Evolutionary conservation across 2,797 vertebrate species (phyloP), one percentile per base, ranked within the genome.

Genomic region (Prunella strophiata): DNA sequence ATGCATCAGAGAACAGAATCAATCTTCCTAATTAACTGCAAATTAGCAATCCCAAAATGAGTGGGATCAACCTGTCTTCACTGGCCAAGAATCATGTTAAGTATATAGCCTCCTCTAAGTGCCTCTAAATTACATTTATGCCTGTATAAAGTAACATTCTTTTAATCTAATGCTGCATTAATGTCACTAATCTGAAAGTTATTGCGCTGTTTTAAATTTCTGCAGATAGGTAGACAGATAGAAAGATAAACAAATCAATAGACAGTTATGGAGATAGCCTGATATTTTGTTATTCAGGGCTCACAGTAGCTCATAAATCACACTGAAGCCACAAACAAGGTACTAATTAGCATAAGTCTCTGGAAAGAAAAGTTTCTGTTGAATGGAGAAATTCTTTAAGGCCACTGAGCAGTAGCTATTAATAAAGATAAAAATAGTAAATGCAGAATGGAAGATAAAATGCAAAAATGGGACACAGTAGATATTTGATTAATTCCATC

Each of bases 11-110:
- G 96, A 96, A 98, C 98, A 99, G 98, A 98, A 98, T 99, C 98
- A 98, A 99, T 99, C 99, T 98, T 98, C 98, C 98, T 99, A 99
- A 99, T 99, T 99, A 99, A 99, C 98, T 98, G 98, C 98, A 99
- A 99, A 99, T 99, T 99, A 99, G 98, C 96, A 97, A 98, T 98
- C 98, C 98, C 98, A 99, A 99, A 99, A 99, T 98, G 98, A 99
- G 98, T 98, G 98, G 98, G 98, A 98, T 98, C 98, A 98, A 98
- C 98, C 98, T 98, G 98, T 98, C 97, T 98, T 98, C 98, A 97
- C 98, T 98, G 98, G 98, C 98, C 95, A 97, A 97, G 97, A 98
- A 97, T 97, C 97, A 97, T 93, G 96, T 96, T 96, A 98, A 98
- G 97, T 97, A 97, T 84, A 97, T 97, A 96, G 97, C 96, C 96